A percentile compares a stretch with the other conserved stretches of the same genome.
phyloP scores from a whole-genome alignment of 1,140 invertebrate genomes.

The Papilio aristodemus region DNA sequence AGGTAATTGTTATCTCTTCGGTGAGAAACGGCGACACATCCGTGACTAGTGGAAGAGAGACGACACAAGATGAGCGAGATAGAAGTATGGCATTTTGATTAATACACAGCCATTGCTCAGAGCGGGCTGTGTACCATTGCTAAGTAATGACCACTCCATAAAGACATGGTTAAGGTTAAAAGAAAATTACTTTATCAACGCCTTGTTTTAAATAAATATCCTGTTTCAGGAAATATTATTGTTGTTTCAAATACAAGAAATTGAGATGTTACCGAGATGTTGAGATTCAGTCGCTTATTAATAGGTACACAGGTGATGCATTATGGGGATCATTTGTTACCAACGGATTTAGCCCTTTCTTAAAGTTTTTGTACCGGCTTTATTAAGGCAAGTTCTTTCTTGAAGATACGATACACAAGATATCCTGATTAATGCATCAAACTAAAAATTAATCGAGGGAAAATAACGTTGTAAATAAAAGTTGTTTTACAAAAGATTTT shows the following conservation, averaged over 20 bases:
- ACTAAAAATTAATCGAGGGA: conserved; percentile 13
- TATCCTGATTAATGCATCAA: not conserved
- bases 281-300: conserved; percentile 75
- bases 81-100: conserved; percentile 80
- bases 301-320: conserved; percentile 75
- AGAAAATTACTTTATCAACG: conserved; percentile 81
- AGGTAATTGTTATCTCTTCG: conserved; percentile 45
- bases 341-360: conserved; percentile 28
- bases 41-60: conserved; percentile 68
- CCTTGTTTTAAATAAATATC: conserved; percentile 81
- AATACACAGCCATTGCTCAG: conserved; percentile 80
- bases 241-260: conserved; percentile 77
- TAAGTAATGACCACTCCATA: conserved; percentile 81
- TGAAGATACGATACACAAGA: not conserved
- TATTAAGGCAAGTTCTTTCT: conserved; percentile 18
- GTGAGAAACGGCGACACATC: conserved; percentile 60
- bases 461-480: not conserved
- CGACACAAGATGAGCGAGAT: conserved; percentile 63
- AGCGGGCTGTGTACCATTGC: conserved; percentile 79
- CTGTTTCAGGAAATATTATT: conserved; percentile 80
- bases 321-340: conserved; percentile 71
- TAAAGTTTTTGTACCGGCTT: conserved; percentile 7
- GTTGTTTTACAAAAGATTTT: conserved; percentile 14
- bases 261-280: conserved; percentile 77
- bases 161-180: conserved; percentile 81